Evolutionary conservation across 2,797 vertebrate genomes (phyloP).

Genomic region (Galaxias olidus): DNA sequence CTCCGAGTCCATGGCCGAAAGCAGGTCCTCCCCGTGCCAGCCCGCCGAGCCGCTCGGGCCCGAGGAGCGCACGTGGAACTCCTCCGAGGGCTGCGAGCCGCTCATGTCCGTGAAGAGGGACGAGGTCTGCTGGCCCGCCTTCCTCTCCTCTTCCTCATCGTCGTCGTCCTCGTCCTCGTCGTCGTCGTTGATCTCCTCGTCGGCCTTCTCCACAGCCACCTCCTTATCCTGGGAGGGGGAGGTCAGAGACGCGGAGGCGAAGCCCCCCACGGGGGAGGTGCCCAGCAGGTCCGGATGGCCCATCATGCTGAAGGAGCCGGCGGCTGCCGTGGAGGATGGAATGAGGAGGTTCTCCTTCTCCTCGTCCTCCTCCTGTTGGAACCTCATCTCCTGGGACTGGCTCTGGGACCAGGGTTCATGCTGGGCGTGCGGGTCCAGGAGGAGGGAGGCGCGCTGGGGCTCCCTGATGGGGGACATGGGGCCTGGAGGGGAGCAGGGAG

Average conservation of each 20-base stretch:
- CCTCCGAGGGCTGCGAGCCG: slow-evolving; percentile 63
- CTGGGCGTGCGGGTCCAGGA: slow-evolving; percentile 50
- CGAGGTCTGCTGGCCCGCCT: slow-evolving; percentile 56
- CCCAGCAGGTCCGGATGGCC: slow-evolving; percentile 44
- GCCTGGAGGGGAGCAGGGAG: slow-evolving; percentile 71
- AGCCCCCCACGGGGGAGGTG: slow-evolving; percentile 42
- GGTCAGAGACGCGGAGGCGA: slow-evolving; percentile 38
- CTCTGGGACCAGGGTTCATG: slow-evolving; percentile 51
- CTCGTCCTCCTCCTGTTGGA: too few species aligned
- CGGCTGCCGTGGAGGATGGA: slow-evolving; percentile 31
- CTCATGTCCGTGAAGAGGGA: slow-evolving; percentile 64
- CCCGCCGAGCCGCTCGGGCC: slow-evolving; percentile 46
- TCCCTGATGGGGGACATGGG: slow-evolving; percentile 55
- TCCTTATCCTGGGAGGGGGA: slow-evolving; percentile 67
- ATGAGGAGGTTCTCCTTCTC: slow-evolving; percentile 53
- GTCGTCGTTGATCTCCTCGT: slow-evolving; percentile 79
- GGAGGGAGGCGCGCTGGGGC: slow-evolving; percentile 41
- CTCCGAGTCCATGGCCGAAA: slow-evolving; percentile 72
- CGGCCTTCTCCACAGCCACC: slow-evolving; percentile 78
- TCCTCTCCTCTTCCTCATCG: slow-evolving; percentile 59
- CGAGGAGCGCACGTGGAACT: slow-evolving; percentile 52
- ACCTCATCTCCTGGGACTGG: slow-evolving; percentile 14
- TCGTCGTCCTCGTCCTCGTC: slow-evolving; percentile 71
- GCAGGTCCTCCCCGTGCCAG: slow-evolving; percentile 62
- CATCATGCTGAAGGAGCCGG: slow-evolving; percentile 27